Evolutionary conservation across 2,797 vertebrate species (phyloP), one percentile per base, ranked within the genome.

Genomic region (Nothura maculosa): DNA sequence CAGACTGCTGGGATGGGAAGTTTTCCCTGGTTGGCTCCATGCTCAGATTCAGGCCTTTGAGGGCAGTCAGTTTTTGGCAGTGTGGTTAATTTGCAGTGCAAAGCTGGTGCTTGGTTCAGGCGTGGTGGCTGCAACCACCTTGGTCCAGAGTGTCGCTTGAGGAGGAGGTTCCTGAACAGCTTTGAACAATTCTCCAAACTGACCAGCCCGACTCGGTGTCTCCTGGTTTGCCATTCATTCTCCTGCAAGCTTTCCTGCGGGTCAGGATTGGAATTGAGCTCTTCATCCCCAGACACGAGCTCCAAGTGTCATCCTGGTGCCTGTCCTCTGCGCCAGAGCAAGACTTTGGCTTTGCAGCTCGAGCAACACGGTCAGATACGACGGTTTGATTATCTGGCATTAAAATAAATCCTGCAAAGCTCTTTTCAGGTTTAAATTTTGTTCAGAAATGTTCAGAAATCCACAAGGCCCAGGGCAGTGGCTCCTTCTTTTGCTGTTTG

Each of bases 401-500:
- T 69, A n/a, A 83, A 85, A 68, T n/a, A 79, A 89, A 87, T 66
- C 38, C 74, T 42, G 1, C 8, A 10, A 24, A 14, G 40, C 6
- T 38, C 64, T n/a, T 43, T 47, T 43, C 57, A 18, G 47, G 47
- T 45, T 48, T 12, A 28, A 38, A 40, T 45, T 47, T 50, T 30
- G n/a, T 47, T 83, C 32, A 24, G 55, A 45, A 50, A 12, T 50
- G 34, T 73, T 38, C 52, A 76, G 47, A 12, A 17, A 3, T 10
- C 4, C 2, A 0, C n/a, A 34, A 30, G 9, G 14, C 85, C 85
- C 34, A 4, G 0, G 2, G 68, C 68, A 45, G 20, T 2, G 2
- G 17, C n/a, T 55, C 34, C 14, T n/a, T 34, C 43, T 45, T 67
- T 36, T 15, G 66, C 16, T 9, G 18, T 28, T 52, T 25, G 28